Conservation (phyloP, 2,888 invertebrate species). For the Drosophila borealis region DNA sequence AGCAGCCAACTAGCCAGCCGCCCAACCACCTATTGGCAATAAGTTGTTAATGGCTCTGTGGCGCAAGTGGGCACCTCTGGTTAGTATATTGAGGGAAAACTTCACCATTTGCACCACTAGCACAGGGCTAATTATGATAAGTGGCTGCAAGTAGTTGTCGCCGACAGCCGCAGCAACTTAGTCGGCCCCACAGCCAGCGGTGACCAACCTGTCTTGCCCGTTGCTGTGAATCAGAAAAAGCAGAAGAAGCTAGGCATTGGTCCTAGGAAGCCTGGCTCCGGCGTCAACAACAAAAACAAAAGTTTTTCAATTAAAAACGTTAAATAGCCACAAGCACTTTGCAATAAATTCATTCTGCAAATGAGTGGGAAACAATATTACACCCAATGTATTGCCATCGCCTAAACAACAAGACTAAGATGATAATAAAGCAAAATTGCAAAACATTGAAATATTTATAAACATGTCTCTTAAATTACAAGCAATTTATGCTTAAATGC, state of each 20-base stretch:
- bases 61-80: constrained; percentile 53
- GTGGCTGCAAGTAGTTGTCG: constrained; percentile 70
- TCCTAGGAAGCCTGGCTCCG: constrained; percentile 19
- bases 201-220: constrained; percentile 30
- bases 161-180: constrained; percentile 51
- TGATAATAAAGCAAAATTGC: constrained; percentile 33
- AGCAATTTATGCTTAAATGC: constrained; percentile 1
- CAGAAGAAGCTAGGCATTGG: constrained; percentile 17
- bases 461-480: constrained; percentile 11
- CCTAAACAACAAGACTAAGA: constrained; percentile 27
- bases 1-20: constrained; percentile 3
- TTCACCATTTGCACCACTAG: constrained; percentile 58
- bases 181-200: constrained; percentile 30
- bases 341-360: constrained; percentile 64
- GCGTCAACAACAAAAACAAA: constrained; percentile 65
- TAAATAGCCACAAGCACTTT: constrained; percentile 72
- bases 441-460: constrained; percentile 28
- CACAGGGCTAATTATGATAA: constrained; percentile 70
- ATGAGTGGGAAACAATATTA: constrained; percentile 58
- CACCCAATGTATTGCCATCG: constrained; percentile 53
- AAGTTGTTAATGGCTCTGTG: constrained; percentile 60
- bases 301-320: constrained; percentile 74
- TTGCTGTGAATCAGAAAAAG: constrained; percentile 18
- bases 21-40: constrained; percentile 44
- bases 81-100: constrained; percentile 50